Conservation (phyloP, 2,888 invertebrate genomes). For the Drosophila histrio region DNA sequence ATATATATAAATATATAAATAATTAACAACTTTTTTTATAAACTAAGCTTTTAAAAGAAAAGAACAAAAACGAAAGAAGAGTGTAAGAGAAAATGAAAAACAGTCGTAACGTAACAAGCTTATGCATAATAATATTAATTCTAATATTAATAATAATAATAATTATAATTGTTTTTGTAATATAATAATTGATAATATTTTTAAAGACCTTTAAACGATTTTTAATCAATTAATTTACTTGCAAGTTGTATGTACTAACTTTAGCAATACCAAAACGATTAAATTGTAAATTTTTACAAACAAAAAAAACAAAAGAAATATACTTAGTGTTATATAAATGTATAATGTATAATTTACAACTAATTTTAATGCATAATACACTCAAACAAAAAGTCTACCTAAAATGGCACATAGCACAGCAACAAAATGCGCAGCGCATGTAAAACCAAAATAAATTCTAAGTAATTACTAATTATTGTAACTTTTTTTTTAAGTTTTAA, state of each 20-base stretch:
- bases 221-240: slow-evolving; percentile 60
- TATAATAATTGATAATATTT: slow-evolving; percentile 55
- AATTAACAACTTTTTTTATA: slow-evolving; percentile 65
- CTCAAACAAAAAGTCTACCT: slow-evolving; percentile 76
- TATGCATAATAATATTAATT: slow-evolving; percentile 37
- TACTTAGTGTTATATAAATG: slow-evolving; percentile 71
- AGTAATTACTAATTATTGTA: slow-evolving; percentile 70
- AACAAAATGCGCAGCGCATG: slow-evolving; percentile 80
- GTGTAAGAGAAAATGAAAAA: slow-evolving; percentile 1
- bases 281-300: slow-evolving; percentile 65
- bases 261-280: slow-evolving; percentile 70
- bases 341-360: slow-evolving; percentile 57
- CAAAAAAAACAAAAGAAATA: slow-evolving; percentile 10
- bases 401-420: slow-evolving; percentile 70
- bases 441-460: slow-evolving; percentile 77
- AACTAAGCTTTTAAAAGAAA: slow-evolving; percentile 53
- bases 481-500: slow-evolving; percentile 70
- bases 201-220: slow-evolving; percentile 34
- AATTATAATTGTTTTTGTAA: slow-evolving; percentile 65
- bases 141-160: slow-evolving; percentile 51
- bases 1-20: slow-evolving; percentile 34
- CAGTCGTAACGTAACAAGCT: slow-evolving; percentile 59
- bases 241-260: slow-evolving; percentile 71
- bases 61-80: slow-evolving; percentile 20
- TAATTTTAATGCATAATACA: slow-evolving; percentile 73